Percentiles rank a stretch among this genome's conserved stretches.
Conservation (phyloP, 1,140 invertebrate genomes). For the Hormaphis cornu region DNA sequence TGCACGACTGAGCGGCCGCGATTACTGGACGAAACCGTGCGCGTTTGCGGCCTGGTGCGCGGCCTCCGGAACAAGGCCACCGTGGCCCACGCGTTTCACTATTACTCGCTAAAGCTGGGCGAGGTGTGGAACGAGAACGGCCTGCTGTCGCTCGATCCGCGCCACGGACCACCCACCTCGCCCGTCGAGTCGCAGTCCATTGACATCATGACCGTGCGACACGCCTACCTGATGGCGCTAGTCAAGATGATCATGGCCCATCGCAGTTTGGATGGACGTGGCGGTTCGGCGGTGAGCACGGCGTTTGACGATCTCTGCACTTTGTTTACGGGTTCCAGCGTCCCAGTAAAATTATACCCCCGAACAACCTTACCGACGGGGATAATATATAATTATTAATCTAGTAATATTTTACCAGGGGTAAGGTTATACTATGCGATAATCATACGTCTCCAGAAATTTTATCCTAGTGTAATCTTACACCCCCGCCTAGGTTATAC, state of each 20-base stretch:
- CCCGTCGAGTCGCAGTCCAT: neutral
- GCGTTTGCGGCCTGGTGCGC: neutral
- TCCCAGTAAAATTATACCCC: too few relatives aligned
- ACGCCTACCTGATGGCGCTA: neutral
- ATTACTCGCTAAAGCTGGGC: neutral
- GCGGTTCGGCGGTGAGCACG: neutral
- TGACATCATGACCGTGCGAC: neutral
- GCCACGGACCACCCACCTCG: neutral
- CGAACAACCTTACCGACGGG: too few relatives aligned
- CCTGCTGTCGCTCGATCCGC: neutral
- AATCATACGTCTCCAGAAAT: too few relatives aligned
- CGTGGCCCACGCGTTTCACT: neutral
- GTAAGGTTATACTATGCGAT: too few relatives aligned
- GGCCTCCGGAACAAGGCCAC: neutral
- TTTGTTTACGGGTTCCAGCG: too few relatives aligned
- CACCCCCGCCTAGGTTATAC: too few relatives aligned
- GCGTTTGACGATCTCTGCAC: neutral
- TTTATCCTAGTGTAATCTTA: too few relatives aligned
- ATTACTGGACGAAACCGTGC: neutral
- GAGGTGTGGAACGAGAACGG: neutral
- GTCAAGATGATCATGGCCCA: neutral
- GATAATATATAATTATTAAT: too few relatives aligned
- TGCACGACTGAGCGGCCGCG: fast-evolving
- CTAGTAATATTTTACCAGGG: too few relatives aligned
- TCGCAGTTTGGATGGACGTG: neutral